A percentile compares a stretch with the other conserved stretches of the same genome.
Evolutionary conservation across 2,797 vertebrate genomes (phyloP).

Genomic region (Peromyscus melanophrys): DNA sequence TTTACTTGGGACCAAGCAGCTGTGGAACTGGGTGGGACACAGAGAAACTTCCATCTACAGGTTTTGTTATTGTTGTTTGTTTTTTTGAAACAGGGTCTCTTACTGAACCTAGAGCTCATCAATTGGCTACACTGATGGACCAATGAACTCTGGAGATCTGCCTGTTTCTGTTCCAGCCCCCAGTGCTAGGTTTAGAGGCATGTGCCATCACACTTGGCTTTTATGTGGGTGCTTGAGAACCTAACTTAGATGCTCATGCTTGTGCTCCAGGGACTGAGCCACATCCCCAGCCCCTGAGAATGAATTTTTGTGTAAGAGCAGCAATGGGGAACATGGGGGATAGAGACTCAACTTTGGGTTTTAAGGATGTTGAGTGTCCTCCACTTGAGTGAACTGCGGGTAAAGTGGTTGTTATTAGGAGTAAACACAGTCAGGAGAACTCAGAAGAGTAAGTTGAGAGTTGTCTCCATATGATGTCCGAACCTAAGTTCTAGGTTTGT

Average conservation of each 20-base stretch:
- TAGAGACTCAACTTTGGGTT: neutral
- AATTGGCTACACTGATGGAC: neutral
- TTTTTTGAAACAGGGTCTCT: neutral
- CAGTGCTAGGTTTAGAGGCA: neutral
- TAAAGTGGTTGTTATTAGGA: neutral
- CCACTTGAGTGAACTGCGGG: neutral
- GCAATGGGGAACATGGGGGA: neutral
- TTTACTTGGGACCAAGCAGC: too few species aligned
- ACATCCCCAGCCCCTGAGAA: neutral
- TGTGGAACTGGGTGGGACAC: too few species aligned
- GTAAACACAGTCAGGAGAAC: neutral
- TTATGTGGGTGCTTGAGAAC: neutral
- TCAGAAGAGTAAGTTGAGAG: neutral
- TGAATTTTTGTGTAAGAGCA: neutral
- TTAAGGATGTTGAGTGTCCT: neutral
- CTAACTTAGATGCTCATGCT: neutral
- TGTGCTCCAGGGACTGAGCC: neutral
- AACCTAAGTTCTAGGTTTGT: neutral
- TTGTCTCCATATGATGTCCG: neutral
- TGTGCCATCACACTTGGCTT: neutral
- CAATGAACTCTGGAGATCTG: neutral
- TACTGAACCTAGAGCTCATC: neutral
- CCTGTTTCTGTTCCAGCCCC: neutral
- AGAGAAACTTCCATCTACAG: too few species aligned
- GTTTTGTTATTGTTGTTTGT: too few species aligned